A percentile compares a stretch with the other conserved stretches of the same genome.
These are phyloP conservation scores for Himalopsyche tibetana DNA, from an alignment of 2,888 invertebrate genomes.

Conservation along the genomic window DNA sequence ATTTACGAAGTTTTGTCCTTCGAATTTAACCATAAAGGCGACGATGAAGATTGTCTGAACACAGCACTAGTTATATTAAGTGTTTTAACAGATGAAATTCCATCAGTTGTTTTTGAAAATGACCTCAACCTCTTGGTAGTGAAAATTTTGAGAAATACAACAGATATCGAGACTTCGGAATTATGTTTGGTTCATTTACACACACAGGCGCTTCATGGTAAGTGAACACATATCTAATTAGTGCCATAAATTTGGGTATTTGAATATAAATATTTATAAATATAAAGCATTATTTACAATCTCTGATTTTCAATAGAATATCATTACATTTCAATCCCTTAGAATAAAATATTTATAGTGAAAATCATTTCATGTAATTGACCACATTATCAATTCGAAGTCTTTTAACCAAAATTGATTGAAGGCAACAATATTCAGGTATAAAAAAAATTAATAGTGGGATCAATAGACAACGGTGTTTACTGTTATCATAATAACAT, in stretches of 20 bases:
- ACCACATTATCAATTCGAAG: too few species aligned
- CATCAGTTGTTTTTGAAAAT: slow-evolving; percentile 78
- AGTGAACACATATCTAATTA: slow-evolving; percentile 65
- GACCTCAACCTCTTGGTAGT: slow-evolving; percentile 79
- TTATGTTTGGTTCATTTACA: slow-evolving; percentile 86
- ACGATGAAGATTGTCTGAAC: slow-evolving; percentile 77
- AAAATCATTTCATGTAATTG: too few species aligned
- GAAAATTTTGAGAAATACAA: slow-evolving; percentile 80
- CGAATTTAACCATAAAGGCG: slow-evolving; percentile 73
- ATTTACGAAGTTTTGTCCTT: slow-evolving; percentile 75
- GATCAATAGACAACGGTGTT: too few species aligned
- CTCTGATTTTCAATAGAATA: too few species aligned
- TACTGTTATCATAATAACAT: too few species aligned
- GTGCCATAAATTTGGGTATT: slow-evolving; percentile 41
- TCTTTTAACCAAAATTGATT: not conserved
- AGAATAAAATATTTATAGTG: too few species aligned
- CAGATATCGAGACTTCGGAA: slow-evolving; percentile 84
- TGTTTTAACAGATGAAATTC: slow-evolving; percentile 80
- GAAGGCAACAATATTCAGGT: too few species aligned
- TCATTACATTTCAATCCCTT: too few species aligned
- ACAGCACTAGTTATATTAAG: slow-evolving; percentile 79
- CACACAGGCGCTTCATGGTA: slow-evolving; percentile 86
- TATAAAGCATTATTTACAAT: not conserved
- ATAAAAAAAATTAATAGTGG: too few species aligned
- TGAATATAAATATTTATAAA: not conserved